Evolutionary conservation across 2,797 vertebrate species (phyloP).

Genomic region (Parauchenoglanis ngamensis): DNA sequence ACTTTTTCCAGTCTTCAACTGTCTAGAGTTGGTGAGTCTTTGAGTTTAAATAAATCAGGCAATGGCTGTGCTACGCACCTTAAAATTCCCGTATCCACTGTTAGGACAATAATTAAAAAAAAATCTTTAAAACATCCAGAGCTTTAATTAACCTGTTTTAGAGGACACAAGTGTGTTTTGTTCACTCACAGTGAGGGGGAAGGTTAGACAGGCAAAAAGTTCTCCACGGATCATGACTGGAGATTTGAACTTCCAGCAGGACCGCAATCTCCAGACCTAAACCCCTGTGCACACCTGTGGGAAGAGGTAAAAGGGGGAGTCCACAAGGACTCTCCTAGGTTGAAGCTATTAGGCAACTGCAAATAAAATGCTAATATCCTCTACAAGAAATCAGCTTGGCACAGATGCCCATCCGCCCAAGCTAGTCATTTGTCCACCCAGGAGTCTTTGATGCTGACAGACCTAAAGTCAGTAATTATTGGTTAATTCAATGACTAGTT

Average conservation of each 20-base stretch:
- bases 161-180: background rate
- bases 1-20: background rate
- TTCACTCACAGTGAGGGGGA: background rate
- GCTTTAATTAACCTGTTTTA: background rate
- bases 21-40: background rate
- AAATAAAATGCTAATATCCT: background rate
- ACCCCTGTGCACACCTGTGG: background rate
- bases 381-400: background rate
- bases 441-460: slow-evolving; percentile 30
- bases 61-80: background rate
- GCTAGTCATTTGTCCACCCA: slow-evolving; percentile 15
- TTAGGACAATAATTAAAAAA: background rate
- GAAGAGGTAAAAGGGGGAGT: background rate
- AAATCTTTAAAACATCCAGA: background rate
- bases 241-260: background rate
- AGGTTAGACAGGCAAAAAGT: background rate
- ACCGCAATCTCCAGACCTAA: background rate
- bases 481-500: slow-evolving; percentile 52
- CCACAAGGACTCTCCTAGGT: background rate
- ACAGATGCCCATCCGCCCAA: background rate
- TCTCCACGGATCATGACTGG: background rate
- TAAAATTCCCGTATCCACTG: background rate
- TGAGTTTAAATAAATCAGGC: background rate
- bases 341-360: background rate
- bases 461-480: slow-evolving; percentile 49